phyloP scores from a whole-genome alignment of 2,888 invertebrate genomes.

The Catocala fraxini region DNA sequence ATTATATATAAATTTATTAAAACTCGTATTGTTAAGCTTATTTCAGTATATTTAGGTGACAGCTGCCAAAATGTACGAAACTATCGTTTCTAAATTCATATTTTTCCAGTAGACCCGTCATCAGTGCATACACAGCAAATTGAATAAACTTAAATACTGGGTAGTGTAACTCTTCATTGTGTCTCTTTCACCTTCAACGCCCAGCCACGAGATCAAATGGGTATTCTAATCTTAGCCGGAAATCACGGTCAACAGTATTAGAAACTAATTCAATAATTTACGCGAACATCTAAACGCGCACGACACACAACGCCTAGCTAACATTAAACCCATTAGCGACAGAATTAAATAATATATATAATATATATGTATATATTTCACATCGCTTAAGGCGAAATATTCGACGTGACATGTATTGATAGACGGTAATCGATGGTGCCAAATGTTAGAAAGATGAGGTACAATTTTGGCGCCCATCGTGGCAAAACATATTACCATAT shows the following conservation, averaged over 20 bases:
- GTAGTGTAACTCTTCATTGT: not conserved
- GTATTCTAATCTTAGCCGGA: constrained; percentile 2
- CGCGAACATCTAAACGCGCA: not conserved
- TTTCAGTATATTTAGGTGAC: too few species aligned
- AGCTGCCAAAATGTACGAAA: too few species aligned
- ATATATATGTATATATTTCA: not conserved
- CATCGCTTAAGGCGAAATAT: constrained; percentile 11
- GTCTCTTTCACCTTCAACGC: not conserved
- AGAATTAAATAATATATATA: not conserved
- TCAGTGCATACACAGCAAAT: too few species aligned
- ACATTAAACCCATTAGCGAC: not conserved
- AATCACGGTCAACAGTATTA: not conserved
- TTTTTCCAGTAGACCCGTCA: too few species aligned
- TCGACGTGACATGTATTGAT: constrained; percentile 47
- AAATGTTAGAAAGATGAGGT: constrained; percentile 41
- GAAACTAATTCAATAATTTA: constrained; percentile 6
- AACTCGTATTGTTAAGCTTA: too few species aligned
- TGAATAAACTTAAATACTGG: too few species aligned
- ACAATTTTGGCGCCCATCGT: constrained; percentile 58
- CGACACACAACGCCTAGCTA: not conserved
- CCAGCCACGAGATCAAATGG: not conserved
- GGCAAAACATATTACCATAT: constrained; percentile 33
- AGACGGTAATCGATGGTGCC: constrained; percentile 51
- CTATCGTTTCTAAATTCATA: too few species aligned
- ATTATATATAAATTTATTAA: too few species aligned